Evolutionary conservation across 2,888 invertebrate genomes (phyloP).

Genomic region (Smittia aterrima): DNA sequence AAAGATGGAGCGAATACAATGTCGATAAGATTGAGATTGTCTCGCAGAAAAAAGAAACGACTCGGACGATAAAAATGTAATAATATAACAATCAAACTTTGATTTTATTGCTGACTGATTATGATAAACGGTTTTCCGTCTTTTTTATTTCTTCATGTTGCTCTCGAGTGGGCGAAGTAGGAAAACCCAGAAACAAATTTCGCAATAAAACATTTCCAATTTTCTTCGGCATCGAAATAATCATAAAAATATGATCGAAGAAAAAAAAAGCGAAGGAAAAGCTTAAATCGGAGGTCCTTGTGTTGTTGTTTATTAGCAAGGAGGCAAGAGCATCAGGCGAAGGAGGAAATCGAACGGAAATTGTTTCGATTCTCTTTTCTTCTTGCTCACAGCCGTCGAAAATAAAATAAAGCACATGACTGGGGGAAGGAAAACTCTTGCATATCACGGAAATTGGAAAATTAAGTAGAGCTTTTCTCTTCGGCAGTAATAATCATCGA

Average conservation of each 20-base stretch:
- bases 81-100: constrained; percentile 39
- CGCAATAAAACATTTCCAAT: constrained; percentile 38
- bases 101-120: constrained; percentile 41
- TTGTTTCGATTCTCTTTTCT: constrained; percentile 36
- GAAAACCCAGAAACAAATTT: constrained; percentile 37
- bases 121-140: constrained; percentile 40
- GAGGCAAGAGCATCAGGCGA: not conserved
- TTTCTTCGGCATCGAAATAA: constrained; percentile 31
- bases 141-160: not conserved
- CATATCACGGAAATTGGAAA: constrained; percentile 40
- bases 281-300: constrained; percentile 18
- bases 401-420: constrained; percentile 22
- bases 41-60: constrained; percentile 2
- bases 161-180: not conserved
- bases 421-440: constrained; percentile 10
- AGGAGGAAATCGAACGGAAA: constrained; percentile 41
- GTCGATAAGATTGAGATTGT: not conserved
- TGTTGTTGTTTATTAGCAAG: constrained; percentile 33
- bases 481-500: constrained; percentile 25
- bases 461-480: constrained; percentile 38
- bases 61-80: constrained; percentile 39
- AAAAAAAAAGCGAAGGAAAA: not conserved
- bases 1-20: not conserved
- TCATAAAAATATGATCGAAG: constrained; percentile 34
- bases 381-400: not conserved